These are phyloP conservation scores for Eucidaris tribuloides DNA, from an alignment of 35 echinoderm and acorn worm genomes.

Conservation along the genomic window DNA sequence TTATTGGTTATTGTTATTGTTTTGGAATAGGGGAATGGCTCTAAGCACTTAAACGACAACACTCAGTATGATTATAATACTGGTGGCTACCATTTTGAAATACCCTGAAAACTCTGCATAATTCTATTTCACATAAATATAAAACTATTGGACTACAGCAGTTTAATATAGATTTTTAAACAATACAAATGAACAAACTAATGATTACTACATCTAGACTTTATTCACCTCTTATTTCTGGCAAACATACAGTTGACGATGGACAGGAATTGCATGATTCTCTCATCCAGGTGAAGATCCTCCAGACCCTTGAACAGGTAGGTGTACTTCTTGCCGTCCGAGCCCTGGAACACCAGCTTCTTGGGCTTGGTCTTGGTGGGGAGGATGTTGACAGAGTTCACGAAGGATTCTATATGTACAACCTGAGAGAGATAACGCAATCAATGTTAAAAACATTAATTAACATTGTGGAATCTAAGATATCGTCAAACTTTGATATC, in stretches of 20 bases:
- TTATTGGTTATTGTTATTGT: too few species aligned
- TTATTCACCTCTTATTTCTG: slow-evolving; percentile 79
- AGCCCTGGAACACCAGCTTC: slow-evolving; percentile 88
- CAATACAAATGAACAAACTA: too few species aligned
- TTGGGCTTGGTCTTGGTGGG: slow-evolving; percentile 99
- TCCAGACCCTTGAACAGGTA: slow-evolving; percentile 99
- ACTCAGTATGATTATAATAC: too few species aligned
- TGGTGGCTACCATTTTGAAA: too few species aligned
- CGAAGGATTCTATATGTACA: slow-evolving; percentile 70
- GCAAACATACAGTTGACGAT: slow-evolving; percentile 99
- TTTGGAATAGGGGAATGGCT: too few species aligned
- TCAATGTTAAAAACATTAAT: slow-evolving; percentile 14
- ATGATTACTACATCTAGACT: too few species aligned
- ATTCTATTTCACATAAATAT: too few species aligned
- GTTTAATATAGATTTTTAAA: too few species aligned
- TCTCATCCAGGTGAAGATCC: slow-evolving; percentile 94
- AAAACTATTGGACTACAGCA: too few species aligned
- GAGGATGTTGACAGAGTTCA: slow-evolving; percentile 85
- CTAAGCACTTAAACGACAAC: too few species aligned
- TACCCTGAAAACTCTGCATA: too few species aligned
- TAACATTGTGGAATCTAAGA: not conserved
- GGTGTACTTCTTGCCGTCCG: slow-evolving; percentile 86
- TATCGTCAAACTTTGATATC: too few species aligned
- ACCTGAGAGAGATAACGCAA: slow-evolving; percentile 48
- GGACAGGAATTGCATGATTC: slow-evolving; percentile 98